Base-by-base conservation (phyloP, 2,888 invertebrate species). In the Nysson spinosus region DNA sequence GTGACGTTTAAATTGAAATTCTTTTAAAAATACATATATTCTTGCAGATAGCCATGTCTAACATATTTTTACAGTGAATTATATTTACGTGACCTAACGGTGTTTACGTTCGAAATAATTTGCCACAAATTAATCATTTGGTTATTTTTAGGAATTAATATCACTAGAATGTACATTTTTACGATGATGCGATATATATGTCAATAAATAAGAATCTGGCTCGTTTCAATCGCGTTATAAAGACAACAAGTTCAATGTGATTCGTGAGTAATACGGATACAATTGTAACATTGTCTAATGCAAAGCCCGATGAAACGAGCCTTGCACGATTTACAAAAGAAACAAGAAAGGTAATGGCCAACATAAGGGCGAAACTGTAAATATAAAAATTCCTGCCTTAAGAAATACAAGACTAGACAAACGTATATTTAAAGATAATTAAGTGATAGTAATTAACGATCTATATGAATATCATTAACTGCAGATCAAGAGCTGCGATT, bases 301-400 rank as follows among this genome's bases (percentile, higher is more conserved):
- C 17, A 34, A 40, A 40, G 30, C 32, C 12, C 12, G 24, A 5
- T 26, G 42, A 62, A 63, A 24, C 35, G 42, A 66, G 66, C 51
- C 66, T 75, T 50, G 68, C 44, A 35, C 30, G 44, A 30, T 67
- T 60, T 24, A 32, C 44, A 55, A 3, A 24, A 20, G 42, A 20
- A 28, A 22, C 26, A 46, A 43, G 16, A 28, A 28, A 52, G 35
- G 50, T 60, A 42, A 69, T 64, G 70, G 70, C 68, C 63, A 75
- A 77, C 69, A n/a, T n/a, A 72, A 70, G 60, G 70, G 72, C 50
- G 60, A 65, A 75, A 77, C 50, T 82, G 80, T 81, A 79, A 77
- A 82, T 83, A 83, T 80, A 75, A 74, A 84, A 83, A 86, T 82
- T 84, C 83, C 85, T 86, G 86, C 86, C 86, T 86, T 86, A 85